Evolutionary conservation across 2,888 invertebrate species (phyloP).

Genomic region (Andrena marginata): DNA sequence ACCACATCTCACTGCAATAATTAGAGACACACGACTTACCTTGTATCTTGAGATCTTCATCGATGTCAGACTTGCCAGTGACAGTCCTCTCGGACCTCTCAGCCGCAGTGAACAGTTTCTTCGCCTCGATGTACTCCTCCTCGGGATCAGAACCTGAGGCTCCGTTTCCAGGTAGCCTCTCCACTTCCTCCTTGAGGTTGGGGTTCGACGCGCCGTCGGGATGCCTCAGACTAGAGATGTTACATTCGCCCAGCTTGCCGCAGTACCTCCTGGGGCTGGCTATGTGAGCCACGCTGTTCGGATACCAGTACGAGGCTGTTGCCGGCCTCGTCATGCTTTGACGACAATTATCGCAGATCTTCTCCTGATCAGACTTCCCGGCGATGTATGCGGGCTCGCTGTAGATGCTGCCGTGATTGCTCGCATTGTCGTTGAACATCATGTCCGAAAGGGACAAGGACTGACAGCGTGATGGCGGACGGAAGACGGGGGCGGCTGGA

Average conservation of each 20-base stretch:
- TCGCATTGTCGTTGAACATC: slow-evolving; percentile 88
- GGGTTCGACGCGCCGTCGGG: slow-evolving; percentile 98
- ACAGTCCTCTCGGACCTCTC: slow-evolving; percentile 83
- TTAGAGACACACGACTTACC: slow-evolving; percentile 65
- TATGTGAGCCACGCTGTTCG: slow-evolving; percentile 83
- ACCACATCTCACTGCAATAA: neutral
- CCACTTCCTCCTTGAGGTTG: slow-evolving; percentile 90
- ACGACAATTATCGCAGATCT: slow-evolving; percentile 92
- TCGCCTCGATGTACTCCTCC: slow-evolving; percentile 85
- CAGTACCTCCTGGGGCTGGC: slow-evolving; percentile 90
- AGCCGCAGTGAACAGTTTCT: slow-evolving; percentile 80
- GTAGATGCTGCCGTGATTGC: slow-evolving; percentile 93
- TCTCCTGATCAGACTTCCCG: slow-evolving; percentile 87
- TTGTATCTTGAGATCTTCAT: slow-evolving; percentile 80
- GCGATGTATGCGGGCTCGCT: slow-evolving; percentile 92
- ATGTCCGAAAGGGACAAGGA: slow-evolving; percentile 90
- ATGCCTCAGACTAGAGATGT: slow-evolving; percentile 91
- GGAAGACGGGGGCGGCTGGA: slow-evolving; percentile 82
- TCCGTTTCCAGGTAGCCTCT: slow-evolving; percentile 88
- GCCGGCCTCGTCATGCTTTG: slow-evolving; percentile 90
- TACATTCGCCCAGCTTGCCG: slow-evolving; percentile 87
- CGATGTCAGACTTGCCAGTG: slow-evolving; percentile 84
- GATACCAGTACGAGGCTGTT: slow-evolving; percentile 89
- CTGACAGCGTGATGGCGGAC: slow-evolving; percentile 89
- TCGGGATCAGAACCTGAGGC: slow-evolving; percentile 88